Percentiles rank a stretch among this genome's conserved stretches.
These are phyloP conservation scores for Pissodes strobi DNA, from an alignment of 1,140 invertebrate species.

Conservation along the genomic window DNA sequence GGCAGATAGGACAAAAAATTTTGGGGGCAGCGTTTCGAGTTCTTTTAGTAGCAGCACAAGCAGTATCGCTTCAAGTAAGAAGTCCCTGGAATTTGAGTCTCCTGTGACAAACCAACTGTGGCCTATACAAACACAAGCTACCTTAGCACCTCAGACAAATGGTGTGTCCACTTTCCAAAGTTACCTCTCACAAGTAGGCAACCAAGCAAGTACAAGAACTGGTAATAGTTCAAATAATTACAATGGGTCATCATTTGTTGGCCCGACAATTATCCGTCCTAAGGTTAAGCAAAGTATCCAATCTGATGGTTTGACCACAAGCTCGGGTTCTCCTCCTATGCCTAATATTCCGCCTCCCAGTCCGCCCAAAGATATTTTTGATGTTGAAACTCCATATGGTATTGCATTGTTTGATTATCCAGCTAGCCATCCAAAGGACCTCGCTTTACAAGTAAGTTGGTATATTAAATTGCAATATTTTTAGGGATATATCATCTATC, in stretches of 20 bases:
- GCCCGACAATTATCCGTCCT: slow-evolving; percentile 52
- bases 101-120: slow-evolving; percentile 35
- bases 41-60: slow-evolving; percentile 54
- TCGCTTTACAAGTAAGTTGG: slow-evolving; percentile 70
- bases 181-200: slow-evolving; percentile 3
- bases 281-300: slow-evolving; percentile 38
- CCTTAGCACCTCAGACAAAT: slow-evolving; percentile 5
- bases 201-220: slow-evolving; percentile 15
- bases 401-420: slow-evolving; percentile 76
- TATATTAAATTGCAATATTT: no score
- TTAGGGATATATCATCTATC: no score
- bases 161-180: slow-evolving; percentile 19
- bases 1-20: slow-evolving; percentile 34
- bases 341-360: slow-evolving; percentile 74
- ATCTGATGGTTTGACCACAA: slow-evolving; percentile 45
- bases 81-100: slow-evolving; percentile 49
- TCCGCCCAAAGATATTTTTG: slow-evolving; percentile 62
- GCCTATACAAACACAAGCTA: slow-evolving; percentile 22
- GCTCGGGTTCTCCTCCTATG: slow-evolving; percentile 70
- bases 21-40: slow-evolving; percentile 53
- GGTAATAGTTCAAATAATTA: slow-evolving; percentile 16
- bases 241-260: slow-evolving; percentile 39
- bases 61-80: slow-evolving; percentile 53
- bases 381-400: slow-evolving; percentile 61
- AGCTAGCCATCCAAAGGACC: slow-evolving; percentile 70